A percentile compares a stretch with the other conserved stretches of the same genome.
These are phyloP conservation scores for Pseudanteris insignis DNA, from an alignment of 2,888 invertebrate species.

Conservation along the genomic window DNA sequence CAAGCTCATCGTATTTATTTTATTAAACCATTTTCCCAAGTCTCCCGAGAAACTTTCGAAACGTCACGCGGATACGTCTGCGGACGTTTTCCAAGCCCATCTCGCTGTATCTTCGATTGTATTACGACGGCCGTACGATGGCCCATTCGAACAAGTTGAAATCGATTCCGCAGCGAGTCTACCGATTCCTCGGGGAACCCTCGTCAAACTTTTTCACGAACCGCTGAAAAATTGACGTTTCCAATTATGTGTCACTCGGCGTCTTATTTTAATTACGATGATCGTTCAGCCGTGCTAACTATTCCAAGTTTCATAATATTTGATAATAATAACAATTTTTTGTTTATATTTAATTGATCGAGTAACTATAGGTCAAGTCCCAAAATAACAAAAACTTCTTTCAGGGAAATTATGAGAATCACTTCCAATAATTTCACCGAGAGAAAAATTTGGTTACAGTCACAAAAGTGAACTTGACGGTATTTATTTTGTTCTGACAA, in stretches of 20 bases:
- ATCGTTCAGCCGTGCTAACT: too few species aligned
- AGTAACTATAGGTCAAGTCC: too few species aligned
- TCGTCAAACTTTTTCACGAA: conserved; percentile 38
- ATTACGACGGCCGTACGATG: conserved; percentile 37
- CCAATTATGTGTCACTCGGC: conserved; percentile 24
- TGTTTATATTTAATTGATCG: too few species aligned
- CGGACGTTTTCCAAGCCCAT: conserved; percentile 44
- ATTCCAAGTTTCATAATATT: too few species aligned
- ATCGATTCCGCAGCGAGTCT: conserved; percentile 40
- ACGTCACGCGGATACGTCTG: conserved; percentile 44
- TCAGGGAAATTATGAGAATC: too few species aligned
- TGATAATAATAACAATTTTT: too few species aligned
- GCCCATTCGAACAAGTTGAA: conserved; percentile 41
- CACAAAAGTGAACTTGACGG: too few species aligned
- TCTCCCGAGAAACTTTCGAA: conserved; percentile 49
- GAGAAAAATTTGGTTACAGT: too few species aligned
- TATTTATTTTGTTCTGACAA: too few species aligned
- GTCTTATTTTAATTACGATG: conserved; percentile 29
- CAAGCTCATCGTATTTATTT: conserved; percentile 63
- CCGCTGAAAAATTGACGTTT: conserved; percentile 41
- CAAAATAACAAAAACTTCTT: too few species aligned
- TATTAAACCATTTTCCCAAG: conserved; percentile 63
- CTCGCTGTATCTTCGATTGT: conserved; percentile 44
- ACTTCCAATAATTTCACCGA: too few species aligned
- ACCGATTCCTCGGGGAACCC: conserved; percentile 32